Evolutionary conservation across 1,140 invertebrate genomes (phyloP).

Genomic region (Drosophila tani): DNA sequence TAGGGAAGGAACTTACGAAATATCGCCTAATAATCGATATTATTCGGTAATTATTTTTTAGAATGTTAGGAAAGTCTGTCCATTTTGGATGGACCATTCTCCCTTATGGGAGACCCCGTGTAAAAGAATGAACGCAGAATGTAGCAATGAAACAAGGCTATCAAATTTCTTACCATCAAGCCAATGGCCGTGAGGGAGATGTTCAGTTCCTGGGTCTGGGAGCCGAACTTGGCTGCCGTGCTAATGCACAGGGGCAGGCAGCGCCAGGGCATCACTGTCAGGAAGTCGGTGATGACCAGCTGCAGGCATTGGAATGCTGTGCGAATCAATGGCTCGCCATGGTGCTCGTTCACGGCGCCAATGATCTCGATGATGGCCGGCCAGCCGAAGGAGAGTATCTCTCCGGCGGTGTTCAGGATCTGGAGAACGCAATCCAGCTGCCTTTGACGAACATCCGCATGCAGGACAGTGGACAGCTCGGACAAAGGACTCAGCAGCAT

Average conservation of each 20-base stretch:
- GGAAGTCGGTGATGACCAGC: conserved; percentile 97
- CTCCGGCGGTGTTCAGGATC: conserved; percentile 96
- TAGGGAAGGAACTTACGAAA: no score
- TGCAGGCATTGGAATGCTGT: conserved; percentile 98
- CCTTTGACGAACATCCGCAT: conserved; percentile 96
- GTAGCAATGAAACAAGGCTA: no score
- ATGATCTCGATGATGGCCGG: conserved; percentile 97
- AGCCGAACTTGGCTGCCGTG: conserved; percentile 97
- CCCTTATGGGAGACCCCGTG: no score
- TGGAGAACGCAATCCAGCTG: conserved; percentile 98
- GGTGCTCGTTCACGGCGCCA: conserved; percentile 96
- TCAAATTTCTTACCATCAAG: conserved; percentile 90
- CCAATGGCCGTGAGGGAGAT: conserved; percentile 99
- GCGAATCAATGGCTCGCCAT: conserved; percentile 96
- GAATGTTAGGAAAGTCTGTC: no score
- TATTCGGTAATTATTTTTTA: no score
- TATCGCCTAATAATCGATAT: no score
- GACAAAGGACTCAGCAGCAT: conserved; percentile 94
- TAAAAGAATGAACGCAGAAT: no score
- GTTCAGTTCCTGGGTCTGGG: conserved; percentile 98
- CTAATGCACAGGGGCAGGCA: conserved; percentile 96
- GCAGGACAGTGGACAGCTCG: conserved; percentile 94
- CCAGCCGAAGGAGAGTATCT: conserved; percentile 96
- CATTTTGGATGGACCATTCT: no score
- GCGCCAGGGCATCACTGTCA: conserved; percentile 94